These are phyloP conservation scores for Busseola fusca DNA, from an alignment of 2,888 invertebrate genomes.

Conservation along the genomic window DNA sequence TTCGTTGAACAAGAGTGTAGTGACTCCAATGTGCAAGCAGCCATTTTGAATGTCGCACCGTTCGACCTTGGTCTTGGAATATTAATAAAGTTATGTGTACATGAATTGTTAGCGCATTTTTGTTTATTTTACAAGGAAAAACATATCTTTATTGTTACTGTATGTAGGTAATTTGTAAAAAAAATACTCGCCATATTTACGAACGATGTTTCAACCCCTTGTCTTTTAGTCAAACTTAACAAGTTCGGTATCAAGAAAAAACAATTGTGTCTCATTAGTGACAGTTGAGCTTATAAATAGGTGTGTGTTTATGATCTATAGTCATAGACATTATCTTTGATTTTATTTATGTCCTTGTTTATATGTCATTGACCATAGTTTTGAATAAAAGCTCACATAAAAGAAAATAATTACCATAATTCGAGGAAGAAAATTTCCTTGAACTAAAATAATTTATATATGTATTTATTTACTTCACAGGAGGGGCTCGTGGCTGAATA, in stretches of 20 bases:
- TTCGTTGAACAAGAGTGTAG: slow-evolving; percentile 64
- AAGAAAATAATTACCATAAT: background rate
- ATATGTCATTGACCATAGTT: background rate
- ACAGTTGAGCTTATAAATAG: background rate
- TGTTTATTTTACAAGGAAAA: slow-evolving; percentile 43
- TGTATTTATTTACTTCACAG: background rate
- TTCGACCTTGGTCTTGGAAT: slow-evolving; percentile 68
- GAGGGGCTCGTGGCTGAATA: no score
- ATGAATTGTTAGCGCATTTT: slow-evolving; percentile 51
- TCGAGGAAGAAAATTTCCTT: background rate
- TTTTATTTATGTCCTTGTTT: background rate
- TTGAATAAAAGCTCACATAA: background rate
- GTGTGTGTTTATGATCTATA: no score
- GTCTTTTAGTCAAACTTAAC: no score
- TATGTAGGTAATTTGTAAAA: slow-evolving; percentile 7
- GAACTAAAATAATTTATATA: background rate
- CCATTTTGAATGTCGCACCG: slow-evolving; percentile 70
- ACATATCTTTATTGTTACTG: background rate
- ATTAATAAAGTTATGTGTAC: slow-evolving; percentile 56
- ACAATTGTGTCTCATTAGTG: background rate
- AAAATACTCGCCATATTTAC: background rate
- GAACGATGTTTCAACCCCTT: background rate
- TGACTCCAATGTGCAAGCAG: slow-evolving; percentile 63
- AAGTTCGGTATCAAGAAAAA: background rate
- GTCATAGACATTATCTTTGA: background rate